Evolutionary conservation across 2,888 invertebrate species (phyloP), one percentile per base, ranked within the genome.

Genomic region (Exocentrus adspersus): DNA sequence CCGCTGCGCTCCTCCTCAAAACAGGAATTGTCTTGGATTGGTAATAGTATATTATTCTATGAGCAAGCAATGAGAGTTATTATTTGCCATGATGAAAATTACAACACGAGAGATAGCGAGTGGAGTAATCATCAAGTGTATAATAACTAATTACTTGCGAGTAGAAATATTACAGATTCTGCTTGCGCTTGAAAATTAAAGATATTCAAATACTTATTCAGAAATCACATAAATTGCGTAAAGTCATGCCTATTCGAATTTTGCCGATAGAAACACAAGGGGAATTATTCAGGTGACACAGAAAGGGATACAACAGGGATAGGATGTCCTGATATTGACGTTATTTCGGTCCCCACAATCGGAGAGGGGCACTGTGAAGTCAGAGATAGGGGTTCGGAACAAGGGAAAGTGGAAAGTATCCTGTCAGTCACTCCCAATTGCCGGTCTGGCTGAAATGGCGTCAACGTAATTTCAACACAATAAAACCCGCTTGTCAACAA

Each of bases 371-470:
- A 10, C 32, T 21, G 19, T 30, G 41, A 43, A 52, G 24, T 45
- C 51, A 12, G 37, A 20, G 53, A 60, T 46, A 42, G 56, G 30
- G 56, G 42, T 50, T 54, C 41, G 50, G 50, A 48, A 56, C 16
- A 30, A 54, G 57, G 64, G 50, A 56, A 54, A 41, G 42, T 42
- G 41, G 59, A 37, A 30, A 56, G n/a, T 52, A 60, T 60, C 60
- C 53, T 62, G 65, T 66, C 69, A 61, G 43, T 67, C 64, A 57
- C 58, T 51, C 50, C 56, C 68, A 59, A 66, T 64, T 65, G 58
- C 57, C 52, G 48, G 57, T 54, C 37, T 59, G 64, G 64, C 60
- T 64, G 62, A 62, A 69, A 69, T 64, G 54, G 65, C 65, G 43
- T 46, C 58, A 7, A 52, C 45, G 41, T 43, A 50, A 60, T 64